Evolutionary conservation across 2,888 invertebrate species (phyloP), one percentile per base, ranked within the genome.

Genomic region (Volucella inflata): DNA sequence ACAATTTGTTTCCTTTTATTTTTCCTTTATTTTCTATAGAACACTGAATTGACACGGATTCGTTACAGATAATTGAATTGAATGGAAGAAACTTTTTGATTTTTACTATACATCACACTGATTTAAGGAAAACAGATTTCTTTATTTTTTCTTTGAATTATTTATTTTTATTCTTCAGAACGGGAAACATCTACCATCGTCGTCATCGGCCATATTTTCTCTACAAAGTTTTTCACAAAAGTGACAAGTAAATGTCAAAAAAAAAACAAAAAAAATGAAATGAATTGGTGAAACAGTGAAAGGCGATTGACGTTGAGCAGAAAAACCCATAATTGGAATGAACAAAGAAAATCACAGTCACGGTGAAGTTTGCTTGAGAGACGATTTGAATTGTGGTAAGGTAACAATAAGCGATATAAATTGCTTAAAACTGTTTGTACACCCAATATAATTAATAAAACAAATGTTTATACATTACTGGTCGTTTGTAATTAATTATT

Each of bases 181-280:
- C 36, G 42, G 16, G 70, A 70, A 75, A 50, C 38, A 60, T 50
- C 70, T 74, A 79, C 62, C 38, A 38, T 55, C 40, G 21, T 62
- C 64, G 46, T 48, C 71, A 60, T 76, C 75, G 70, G 80, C 80
- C 84, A 84, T 84, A 79, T 75, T 84, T 84, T 84, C 80, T 84
- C 80, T 80, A 75, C 71, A 84, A 55, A 42, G 14, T 44, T 75
- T 79, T 80, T 67, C 38, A 46, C 10, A 16, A 57, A n/a, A 51
- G 50, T 78, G 64, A 64, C 77, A 70, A n/a, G n/a, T 67, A 8
- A 38, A 71, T 55, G 80, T 80, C 80, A 80, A 51, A 67, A 59
- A 17, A 30, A 30, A 30, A n/a, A n/a, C 0, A 30, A 6, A n/a
- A n/a, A n/a, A n/a, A n/a, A n/a, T n/a, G n/a, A n/a, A n/a, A n/a